Conservation (phyloP, 2,888 invertebrate species). For the Schizotus pectinicornis region DNA sequence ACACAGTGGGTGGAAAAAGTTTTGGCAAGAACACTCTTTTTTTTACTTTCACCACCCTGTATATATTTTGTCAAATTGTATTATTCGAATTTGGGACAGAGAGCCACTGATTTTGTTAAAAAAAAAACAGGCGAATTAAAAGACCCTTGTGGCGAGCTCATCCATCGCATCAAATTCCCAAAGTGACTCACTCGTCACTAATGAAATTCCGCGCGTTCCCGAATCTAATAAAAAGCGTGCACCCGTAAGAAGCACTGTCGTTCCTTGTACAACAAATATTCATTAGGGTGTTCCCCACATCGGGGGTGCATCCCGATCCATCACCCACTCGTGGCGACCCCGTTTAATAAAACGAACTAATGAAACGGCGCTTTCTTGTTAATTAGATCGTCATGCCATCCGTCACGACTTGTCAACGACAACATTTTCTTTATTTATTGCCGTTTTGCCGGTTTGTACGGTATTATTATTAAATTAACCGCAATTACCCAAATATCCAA, state of each 20-base stretch:
- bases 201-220: slow-evolving; percentile 28
- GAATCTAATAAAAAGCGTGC: slow-evolving; percentile 53
- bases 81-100: too few species aligned
- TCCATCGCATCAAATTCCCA: background rate
- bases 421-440: too few species aligned
- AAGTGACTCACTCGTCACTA: slow-evolving; percentile 10
- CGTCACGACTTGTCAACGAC: slow-evolving; percentile 36
- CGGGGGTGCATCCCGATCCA: slow-evolving; percentile 29
- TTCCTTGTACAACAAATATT: slow-evolving; percentile 55
- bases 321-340: slow-evolving; percentile 43
- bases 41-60: too few species aligned
- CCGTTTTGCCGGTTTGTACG: too few species aligned
- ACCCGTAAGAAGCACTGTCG: slow-evolving; percentile 54
- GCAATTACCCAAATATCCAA: too few species aligned
- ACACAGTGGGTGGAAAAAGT: too few species aligned
- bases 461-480: too few species aligned
- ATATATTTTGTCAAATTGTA: too few species aligned
- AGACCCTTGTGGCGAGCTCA: too few species aligned
- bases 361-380: slow-evolving; percentile 53
- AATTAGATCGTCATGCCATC: slow-evolving; percentile 53
- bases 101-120: background rate
- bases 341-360: slow-evolving; percentile 55
- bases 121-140: background rate
- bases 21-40: too few species aligned
- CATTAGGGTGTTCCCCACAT: slow-evolving; percentile 48